These are phyloP conservation scores for Callaeas wilsoni DNA, from an alignment of 2,113 vertebrate genomes.

Conservation along the genomic window DNA sequence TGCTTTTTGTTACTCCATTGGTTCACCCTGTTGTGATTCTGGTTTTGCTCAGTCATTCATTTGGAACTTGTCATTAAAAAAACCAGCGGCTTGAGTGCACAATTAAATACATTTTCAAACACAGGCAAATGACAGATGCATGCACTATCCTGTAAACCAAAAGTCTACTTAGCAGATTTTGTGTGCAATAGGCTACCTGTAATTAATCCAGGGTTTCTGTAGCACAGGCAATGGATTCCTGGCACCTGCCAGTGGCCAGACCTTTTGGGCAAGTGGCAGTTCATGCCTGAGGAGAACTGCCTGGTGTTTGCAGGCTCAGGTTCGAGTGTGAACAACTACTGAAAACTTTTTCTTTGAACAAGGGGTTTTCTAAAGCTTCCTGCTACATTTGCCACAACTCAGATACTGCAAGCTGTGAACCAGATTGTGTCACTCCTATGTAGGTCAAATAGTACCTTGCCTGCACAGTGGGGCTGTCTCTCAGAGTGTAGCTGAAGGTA, in stretches of 20 bases:
- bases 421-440: conserved; percentile 1
- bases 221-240: neutral
- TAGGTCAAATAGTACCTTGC: conserved; percentile 11
- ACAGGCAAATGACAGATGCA: neutral
- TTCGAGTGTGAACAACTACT: neutral
- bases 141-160: neutral
- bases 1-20: neutral
- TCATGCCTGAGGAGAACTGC: neutral
- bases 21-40: neutral
- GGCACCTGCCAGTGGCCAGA: neutral
- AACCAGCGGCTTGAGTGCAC: neutral
- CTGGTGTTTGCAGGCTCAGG: neutral
- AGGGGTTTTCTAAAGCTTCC: neutral
- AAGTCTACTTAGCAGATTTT: neutral
- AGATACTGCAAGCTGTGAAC: neutral
- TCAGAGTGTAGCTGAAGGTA: neutral
- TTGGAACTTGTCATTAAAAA: neutral
- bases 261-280: neutral
- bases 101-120: neutral
- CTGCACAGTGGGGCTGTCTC: neutral
- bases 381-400: neutral
- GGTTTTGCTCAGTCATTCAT: neutral
- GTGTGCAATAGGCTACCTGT: neutral
- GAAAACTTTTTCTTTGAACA: neutral
- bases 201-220: neutral